Evolutionary conservation across 2,797 vertebrate genomes (phyloP).

Genomic region (Cercopithecus hamlyni): DNA sequence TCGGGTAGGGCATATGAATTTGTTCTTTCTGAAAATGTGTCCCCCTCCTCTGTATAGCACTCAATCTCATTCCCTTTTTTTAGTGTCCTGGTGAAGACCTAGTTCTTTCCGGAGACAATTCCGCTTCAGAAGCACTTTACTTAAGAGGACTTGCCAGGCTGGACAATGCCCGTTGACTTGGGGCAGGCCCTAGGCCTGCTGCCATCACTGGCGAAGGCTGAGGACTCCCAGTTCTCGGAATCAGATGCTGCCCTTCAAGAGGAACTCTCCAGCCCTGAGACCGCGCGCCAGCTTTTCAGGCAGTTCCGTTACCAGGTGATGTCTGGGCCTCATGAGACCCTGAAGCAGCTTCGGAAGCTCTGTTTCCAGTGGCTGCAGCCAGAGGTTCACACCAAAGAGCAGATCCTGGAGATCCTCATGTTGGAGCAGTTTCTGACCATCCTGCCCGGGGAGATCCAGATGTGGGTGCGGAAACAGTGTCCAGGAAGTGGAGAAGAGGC

Average conservation of each 20-base stretch:
- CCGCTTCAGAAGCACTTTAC: not conserved
- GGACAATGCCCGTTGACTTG: constrained; percentile 59
- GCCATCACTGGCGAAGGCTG: not conserved
- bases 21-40: not conserved
- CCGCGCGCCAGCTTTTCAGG: constrained; percentile 71
- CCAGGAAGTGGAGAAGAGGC: constrained; percentile 75
- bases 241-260: not conserved
- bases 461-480: constrained; percentile 75
- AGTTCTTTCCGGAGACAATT: not conserved
- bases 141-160: not conserved
- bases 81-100: not conserved
- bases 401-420: constrained; percentile 77
- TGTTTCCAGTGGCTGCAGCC: constrained; percentile 77
- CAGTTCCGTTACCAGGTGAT: constrained; percentile 77
- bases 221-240: not conserved
- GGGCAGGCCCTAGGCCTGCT: constrained; percentile 46
- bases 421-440: constrained; percentile 79
- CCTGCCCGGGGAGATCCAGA: constrained; percentile 74
- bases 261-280: constrained; percentile 56
- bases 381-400: constrained; percentile 76
- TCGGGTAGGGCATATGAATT: not conserved
- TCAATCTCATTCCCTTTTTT: not conserved
- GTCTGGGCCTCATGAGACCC: constrained; percentile 74
- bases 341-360: constrained; percentile 75
- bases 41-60: not conserved